These are phyloP conservation scores for Elaphurus davidianus DNA, from an alignment of 2,113 vertebrate species.

Conservation along the genomic window DNA sequence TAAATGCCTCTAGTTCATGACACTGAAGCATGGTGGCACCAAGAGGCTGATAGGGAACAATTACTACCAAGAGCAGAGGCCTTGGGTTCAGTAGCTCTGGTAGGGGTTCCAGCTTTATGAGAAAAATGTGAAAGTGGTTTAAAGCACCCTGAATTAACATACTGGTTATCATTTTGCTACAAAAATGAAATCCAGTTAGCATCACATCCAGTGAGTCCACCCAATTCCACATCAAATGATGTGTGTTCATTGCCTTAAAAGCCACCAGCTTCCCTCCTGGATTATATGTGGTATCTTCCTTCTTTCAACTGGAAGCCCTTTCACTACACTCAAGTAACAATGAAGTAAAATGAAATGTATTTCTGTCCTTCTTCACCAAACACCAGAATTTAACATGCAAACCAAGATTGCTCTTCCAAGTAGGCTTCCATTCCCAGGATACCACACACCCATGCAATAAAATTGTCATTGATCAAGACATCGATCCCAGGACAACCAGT, in stretches of 20 bases:
- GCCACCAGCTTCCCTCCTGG: not conserved
- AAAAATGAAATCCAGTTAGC: not conserved
- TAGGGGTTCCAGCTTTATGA: not conserved
- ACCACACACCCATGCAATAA: not conserved
- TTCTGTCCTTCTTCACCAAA: not conserved
- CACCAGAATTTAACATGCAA: not conserved
- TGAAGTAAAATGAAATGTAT: not conserved
- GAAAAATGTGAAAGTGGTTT: not conserved
- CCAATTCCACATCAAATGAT: not conserved
- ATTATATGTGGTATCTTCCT: not conserved
- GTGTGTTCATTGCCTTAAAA: not conserved
- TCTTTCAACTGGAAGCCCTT: not conserved
- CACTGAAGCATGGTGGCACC: not conserved
- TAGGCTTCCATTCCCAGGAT: not conserved
- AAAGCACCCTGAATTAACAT: not conserved
- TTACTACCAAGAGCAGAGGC: not conserved
- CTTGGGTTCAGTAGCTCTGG: not conserved
- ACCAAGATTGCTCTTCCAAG: not conserved
- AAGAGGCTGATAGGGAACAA: not conserved
- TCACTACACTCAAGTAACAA: not conserved
- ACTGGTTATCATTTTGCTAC: not conserved
- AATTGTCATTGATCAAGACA: not conserved
- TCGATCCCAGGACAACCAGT: not conserved
- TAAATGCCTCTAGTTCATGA: not conserved
- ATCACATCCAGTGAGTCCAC: not conserved